phyloP scores from a whole-genome alignment of 2,797 vertebrate species.

The Yasuhikotakia modesta region DNA sequence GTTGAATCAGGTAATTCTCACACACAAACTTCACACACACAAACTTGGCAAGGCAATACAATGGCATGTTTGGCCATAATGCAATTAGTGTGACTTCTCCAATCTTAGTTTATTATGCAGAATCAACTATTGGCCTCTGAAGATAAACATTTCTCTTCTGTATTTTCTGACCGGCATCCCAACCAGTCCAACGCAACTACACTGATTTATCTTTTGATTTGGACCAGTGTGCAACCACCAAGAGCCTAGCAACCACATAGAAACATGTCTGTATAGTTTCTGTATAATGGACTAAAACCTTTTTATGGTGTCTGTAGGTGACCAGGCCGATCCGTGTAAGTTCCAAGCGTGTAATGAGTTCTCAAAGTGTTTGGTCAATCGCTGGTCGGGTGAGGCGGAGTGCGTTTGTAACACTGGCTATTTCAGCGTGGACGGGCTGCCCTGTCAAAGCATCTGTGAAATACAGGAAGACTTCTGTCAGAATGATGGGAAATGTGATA shows the following conservation, averaged over 20 bases:
- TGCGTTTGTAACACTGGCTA: constrained; percentile 90
- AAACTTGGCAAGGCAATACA: not conserved
- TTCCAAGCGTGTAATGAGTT: constrained; percentile 96
- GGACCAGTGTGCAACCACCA: not conserved
- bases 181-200: not conserved
- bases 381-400: constrained; percentile 88
- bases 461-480: constrained; percentile 87
- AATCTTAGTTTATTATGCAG: not conserved
- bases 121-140: not conserved
- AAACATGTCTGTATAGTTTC: not conserved
- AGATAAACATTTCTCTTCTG: not conserved
- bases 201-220: not conserved
- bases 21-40: not conserved
- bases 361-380: constrained; percentile 86
- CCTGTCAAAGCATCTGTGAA: constrained; percentile 91
- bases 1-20: constrained; percentile 87
- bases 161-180: not conserved
- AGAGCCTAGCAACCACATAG: not conserved
- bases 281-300: not conserved
- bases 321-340: constrained; percentile 90
- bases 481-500: constrained; percentile 93
- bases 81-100: not conserved
- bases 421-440: constrained; percentile 86
- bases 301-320: constrained; percentile 75
- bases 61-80: too few species aligned